Percentiles rank a stretch among this genome's conserved stretches.
These are phyloP conservation scores for Aricia artaxerxes DNA, from an alignment of 2,888 invertebrate genomes.

Conservation along the genomic window DNA sequence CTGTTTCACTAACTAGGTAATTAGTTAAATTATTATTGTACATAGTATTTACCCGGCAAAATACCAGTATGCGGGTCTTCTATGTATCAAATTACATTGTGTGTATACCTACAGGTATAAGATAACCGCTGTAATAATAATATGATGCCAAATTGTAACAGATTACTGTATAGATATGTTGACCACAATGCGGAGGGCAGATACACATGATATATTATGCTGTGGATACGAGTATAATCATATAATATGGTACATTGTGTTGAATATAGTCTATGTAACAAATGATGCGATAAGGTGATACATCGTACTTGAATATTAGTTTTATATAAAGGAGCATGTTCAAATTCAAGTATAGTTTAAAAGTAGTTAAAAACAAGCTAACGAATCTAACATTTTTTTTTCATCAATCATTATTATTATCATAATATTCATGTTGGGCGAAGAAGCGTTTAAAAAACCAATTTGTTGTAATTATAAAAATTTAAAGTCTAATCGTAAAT, in stretches of 20 bases:
- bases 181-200: constrained; percentile 15
- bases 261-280: background rate
- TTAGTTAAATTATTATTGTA: background rate
- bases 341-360: background rate
- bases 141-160: constrained; percentile 22
- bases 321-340: background rate
- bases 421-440: too few relatives aligned
- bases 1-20: too few relatives aligned
- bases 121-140: background rate
- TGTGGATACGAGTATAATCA: background rate
- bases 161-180: constrained; percentile 7
- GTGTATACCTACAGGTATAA: background rate
- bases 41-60: background rate
- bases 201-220: background rate
- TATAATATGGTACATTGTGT: constrained; percentile 2
- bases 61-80: constrained; percentile 2
- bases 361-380: too few relatives aligned
- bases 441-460: too few relatives aligned
- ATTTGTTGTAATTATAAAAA: too few relatives aligned
- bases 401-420: too few relatives aligned
- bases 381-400: too few relatives aligned
- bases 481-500: too few relatives aligned
- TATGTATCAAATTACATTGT: background rate
- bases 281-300: background rate
- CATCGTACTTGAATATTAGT: constrained; percentile 12